Evolutionary conservation across 2,888 invertebrate genomes (phyloP).

Genomic region (Thymelicus lineola): DNA sequence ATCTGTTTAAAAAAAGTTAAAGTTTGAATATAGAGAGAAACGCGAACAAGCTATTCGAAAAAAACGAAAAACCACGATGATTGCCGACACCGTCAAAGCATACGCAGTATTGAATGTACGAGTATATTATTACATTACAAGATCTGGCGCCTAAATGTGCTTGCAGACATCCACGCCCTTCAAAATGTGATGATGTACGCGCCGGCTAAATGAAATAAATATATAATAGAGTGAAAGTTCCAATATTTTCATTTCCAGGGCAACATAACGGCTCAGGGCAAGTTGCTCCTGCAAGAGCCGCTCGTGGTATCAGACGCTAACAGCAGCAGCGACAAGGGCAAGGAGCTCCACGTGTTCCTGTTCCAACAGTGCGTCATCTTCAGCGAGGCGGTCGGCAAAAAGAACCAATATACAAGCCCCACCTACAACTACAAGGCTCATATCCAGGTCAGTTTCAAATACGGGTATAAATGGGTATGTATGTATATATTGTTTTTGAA

Average conservation of each 20-base stretch:
- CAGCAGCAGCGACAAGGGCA: constrained; percentile 65
- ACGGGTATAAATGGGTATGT: too few species aligned
- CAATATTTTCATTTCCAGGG: constrained; percentile 89
- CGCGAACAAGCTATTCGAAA: too few species aligned
- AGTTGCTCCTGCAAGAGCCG: constrained; percentile 94
- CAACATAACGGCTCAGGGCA: constrained; percentile 98
- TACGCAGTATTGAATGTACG: neutral
- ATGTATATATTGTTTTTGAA: too few species aligned
- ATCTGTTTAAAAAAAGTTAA: too few species aligned
- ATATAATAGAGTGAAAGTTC: neutral
- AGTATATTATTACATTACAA: neutral
- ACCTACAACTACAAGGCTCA: constrained; percentile 98
- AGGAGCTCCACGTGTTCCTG: constrained; percentile 97
- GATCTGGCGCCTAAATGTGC: neutral
- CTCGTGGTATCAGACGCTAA: constrained; percentile 89
- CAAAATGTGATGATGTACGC: too few species aligned
- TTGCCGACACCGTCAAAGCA: neutral
- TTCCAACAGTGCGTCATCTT: constrained; percentile 99
- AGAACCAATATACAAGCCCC: constrained; percentile 96
- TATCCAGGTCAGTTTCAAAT: constrained; percentile 90
- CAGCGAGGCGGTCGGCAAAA: constrained; percentile 96
- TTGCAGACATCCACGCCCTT: neutral
- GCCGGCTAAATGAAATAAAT: neutral
- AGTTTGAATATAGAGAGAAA: too few species aligned
- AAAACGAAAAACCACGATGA: too few species aligned